Evolutionary conservation across 2,888 invertebrate species (phyloP).

Genomic region (Himalopsyche anomala): DNA sequence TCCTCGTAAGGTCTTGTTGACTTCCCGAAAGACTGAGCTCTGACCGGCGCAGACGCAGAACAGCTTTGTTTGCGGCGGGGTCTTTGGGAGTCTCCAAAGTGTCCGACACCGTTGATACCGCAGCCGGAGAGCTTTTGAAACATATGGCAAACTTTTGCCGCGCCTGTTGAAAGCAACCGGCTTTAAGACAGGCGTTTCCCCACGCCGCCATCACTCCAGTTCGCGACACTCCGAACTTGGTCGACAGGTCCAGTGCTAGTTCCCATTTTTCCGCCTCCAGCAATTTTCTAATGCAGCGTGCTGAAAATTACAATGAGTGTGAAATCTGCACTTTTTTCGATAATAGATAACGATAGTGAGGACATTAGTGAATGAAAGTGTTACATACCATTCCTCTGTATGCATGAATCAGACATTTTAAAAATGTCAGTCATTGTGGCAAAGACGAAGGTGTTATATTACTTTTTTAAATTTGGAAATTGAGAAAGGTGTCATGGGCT

Average conservation of each 20-base stretch:
- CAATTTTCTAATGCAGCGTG: conserved; percentile 83
- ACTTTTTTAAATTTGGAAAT: too few species aligned
- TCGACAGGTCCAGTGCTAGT: conserved; percentile 89
- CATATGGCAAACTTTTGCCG: conserved; percentile 82
- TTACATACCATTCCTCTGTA: too few species aligned
- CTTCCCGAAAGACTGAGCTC: conserved; percentile 71
- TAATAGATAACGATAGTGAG: neutral
- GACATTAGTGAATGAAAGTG: too few species aligned
- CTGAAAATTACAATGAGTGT: conserved; percentile 69
- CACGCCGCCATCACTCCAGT: conserved; percentile 91
- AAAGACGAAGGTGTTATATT: too few species aligned
- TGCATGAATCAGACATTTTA: too few species aligned
- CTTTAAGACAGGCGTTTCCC: conserved; percentile 89
- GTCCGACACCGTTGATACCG: neutral
- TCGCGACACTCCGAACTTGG: conserved; percentile 89
- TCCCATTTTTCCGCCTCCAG: conserved; percentile 92
- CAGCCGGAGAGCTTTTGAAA: conserved; percentile 69
- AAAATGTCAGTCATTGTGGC: too few species aligned
- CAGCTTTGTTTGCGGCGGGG: conserved; percentile 51
- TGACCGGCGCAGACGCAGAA: conserved; percentile 68
- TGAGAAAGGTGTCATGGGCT: too few species aligned
- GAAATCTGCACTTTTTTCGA: conserved; percentile 60
- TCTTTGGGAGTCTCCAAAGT: conserved; percentile 50
- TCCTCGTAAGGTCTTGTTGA: conserved; percentile 73
- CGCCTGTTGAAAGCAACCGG: conserved; percentile 87